Percentiles rank a stretch among this genome's conserved stretches.
Evolutionary conservation across 2,888 invertebrate genomes (phyloP).

Genomic region (Epistrophe grossulariae): DNA sequence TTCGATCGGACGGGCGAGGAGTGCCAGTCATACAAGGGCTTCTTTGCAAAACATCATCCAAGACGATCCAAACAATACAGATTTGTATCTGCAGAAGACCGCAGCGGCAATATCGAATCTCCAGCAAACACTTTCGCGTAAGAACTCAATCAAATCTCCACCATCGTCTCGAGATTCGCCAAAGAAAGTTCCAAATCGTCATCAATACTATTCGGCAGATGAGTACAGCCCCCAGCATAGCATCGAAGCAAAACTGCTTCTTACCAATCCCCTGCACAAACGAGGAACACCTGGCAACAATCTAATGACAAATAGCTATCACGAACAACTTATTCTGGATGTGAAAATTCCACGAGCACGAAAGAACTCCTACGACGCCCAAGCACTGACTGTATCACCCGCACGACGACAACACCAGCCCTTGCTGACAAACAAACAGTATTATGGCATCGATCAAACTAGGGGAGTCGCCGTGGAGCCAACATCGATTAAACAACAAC

Average conservation of each 20-base stretch:
- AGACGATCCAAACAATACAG: slow-evolving; percentile 83
- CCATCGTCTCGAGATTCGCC: slow-evolving; percentile 78
- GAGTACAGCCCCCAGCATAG: slow-evolving; percentile 82
- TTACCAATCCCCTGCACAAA: slow-evolving; percentile 64
- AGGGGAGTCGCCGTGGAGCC: slow-evolving; percentile 56
- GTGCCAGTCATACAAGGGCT: slow-evolving; percentile 83
- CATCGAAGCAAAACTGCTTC: slow-evolving; percentile 77
- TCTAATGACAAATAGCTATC: slow-evolving; percentile 83
- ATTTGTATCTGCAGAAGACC: slow-evolving; percentile 86
- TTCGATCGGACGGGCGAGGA: slow-evolving; percentile 85
- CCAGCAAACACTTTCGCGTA: slow-evolving; percentile 81
- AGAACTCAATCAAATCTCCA: slow-evolving; percentile 82
- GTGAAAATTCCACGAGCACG: slow-evolving; percentile 81
- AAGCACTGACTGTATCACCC: slow-evolving; percentile 75
- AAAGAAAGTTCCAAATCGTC: slow-evolving; percentile 74
- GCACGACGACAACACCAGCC: slow-evolving; percentile 68
- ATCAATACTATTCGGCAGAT: slow-evolving; percentile 79
- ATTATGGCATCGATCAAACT: slow-evolving; percentile 77
- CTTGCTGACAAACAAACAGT: slow-evolving; percentile 50
- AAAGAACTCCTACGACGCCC: slow-evolving; percentile 83
- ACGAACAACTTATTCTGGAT: slow-evolving; percentile 81
- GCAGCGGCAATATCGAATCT: slow-evolving; percentile 82
- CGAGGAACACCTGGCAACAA: slow-evolving; percentile 56
- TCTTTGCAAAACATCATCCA: slow-evolving; percentile 79
- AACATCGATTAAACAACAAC: slow-evolving; percentile 76